Conservation (phyloP, 2,113 vertebrate genomes). For the Sebastes schlegelii region DNA sequence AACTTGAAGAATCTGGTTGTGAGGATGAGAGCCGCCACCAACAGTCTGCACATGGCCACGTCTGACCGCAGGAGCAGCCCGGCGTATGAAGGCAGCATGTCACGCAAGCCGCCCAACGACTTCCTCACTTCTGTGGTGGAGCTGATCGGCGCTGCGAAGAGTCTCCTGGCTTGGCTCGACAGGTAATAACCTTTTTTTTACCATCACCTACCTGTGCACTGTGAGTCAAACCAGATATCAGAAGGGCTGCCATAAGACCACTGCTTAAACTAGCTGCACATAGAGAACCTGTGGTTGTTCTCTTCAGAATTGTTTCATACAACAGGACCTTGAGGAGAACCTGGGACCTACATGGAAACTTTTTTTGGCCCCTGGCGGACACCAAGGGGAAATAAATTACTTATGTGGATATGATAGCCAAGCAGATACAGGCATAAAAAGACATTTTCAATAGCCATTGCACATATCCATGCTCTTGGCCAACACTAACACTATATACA, state of each 20-base stretch:
- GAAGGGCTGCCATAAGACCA: background rate
- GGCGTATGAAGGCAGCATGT: constrained; percentile 86
- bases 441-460: background rate
- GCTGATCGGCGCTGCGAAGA: constrained; percentile 96
- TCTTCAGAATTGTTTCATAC: too few relatives aligned
- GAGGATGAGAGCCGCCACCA: constrained; percentile 90
- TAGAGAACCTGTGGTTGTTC: too few relatives aligned
- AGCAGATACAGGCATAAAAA: constrained; percentile 8
- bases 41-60: constrained; percentile 91
- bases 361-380: too few relatives aligned
- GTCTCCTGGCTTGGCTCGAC: constrained; percentile 95
- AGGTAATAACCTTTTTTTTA: constrained; percentile 81
- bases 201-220: background rate
- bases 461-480: background rate
- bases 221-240: background rate
- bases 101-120: constrained; percentile 93
- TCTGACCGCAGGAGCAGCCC: constrained; percentile 89
- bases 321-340: too few relatives aligned
- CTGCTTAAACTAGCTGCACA: too few relatives aligned
- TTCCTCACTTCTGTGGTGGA: constrained; percentile 97
- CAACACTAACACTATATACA: background rate
- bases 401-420: too few relatives aligned
- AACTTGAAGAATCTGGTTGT: constrained; percentile 94
- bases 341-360: too few relatives aligned
- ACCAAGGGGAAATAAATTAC: too few relatives aligned